phyloP scores from a whole-genome alignment of 1,140 invertebrate species.

The Cotesia typhae region DNA sequence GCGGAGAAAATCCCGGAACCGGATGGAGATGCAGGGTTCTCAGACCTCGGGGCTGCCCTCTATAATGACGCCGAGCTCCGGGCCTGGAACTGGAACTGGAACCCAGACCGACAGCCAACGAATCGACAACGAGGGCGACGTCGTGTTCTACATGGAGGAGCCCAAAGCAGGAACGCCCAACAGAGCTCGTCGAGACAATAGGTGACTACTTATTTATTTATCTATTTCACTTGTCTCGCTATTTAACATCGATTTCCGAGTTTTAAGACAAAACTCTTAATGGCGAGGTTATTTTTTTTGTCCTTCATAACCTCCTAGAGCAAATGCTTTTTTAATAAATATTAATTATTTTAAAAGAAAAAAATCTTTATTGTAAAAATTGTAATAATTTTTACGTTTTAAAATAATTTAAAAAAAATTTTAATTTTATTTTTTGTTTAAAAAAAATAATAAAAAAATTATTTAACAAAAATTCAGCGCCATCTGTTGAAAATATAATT shows the following conservation, averaged over 20 bases:
- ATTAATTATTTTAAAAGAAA: no score
- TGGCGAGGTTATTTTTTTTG: background rate
- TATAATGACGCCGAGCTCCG: conserved; percentile 42
- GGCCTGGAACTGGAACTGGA: conserved; percentile 40
- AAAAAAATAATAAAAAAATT: no score
- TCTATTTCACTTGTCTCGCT: no score
- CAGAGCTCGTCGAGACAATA: conserved; percentile 68
- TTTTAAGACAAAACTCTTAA: no score
- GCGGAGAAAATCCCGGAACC: conserved; percentile 74
- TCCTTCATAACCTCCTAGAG: background rate
- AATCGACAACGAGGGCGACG: conserved; percentile 72
- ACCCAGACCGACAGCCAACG: conserved; percentile 52
- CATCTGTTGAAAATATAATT: no score
- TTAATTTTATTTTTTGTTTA: no score
- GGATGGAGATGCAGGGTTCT: conserved; percentile 68
- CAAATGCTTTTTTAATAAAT: background rate
- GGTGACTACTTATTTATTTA: conserved; percentile 46
- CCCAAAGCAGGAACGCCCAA: conserved; percentile 74
- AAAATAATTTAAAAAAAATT: no score
- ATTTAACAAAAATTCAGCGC: no score
- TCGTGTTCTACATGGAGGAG: conserved; percentile 78
- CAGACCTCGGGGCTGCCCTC: conserved; percentile 45
- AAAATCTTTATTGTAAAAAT: no score
- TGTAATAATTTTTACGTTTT: no score
- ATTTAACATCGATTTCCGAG: no score